These are phyloP conservation scores for Cherax destructor DNA, from an alignment of 1,140 invertebrate species.

Conservation along the genomic window DNA sequence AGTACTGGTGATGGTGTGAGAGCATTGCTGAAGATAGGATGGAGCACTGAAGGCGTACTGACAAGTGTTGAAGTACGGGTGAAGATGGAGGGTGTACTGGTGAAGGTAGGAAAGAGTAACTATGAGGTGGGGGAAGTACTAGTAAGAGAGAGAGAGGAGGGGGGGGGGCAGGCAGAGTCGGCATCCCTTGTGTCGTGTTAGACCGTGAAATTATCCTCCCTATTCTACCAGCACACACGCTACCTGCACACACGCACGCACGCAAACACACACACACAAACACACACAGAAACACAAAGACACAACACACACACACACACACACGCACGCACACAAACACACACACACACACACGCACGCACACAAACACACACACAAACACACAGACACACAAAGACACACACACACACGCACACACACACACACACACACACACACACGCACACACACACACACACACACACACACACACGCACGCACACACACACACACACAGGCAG, in stretches of 20 bases:
- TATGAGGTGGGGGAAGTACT: background rate
- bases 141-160: background rate
- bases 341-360: conserved; percentile 16
- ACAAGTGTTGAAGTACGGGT: too few relatives aligned
- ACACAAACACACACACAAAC: background rate
- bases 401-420: background rate
- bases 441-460: conserved; percentile 5
- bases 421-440: background rate
- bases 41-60: too few relatives aligned
- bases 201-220: conserved; percentile 6
- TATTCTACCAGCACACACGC: background rate
- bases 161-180: background rate
- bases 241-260: conserved; percentile 17
- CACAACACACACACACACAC: background rate
- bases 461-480: background rate
- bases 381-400: too few relatives aligned
- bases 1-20: too few relatives aligned
- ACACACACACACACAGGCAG: background rate
- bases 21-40: too few relatives aligned
- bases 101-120: background rate
- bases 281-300: too few relatives aligned
- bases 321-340: conserved; percentile 9
- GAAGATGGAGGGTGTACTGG: background rate
- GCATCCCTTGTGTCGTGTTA: background rate
- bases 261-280: background rate